Conservation (phyloP, 2,797 vertebrate genomes). For the Denticeps clupeoides region DNA sequence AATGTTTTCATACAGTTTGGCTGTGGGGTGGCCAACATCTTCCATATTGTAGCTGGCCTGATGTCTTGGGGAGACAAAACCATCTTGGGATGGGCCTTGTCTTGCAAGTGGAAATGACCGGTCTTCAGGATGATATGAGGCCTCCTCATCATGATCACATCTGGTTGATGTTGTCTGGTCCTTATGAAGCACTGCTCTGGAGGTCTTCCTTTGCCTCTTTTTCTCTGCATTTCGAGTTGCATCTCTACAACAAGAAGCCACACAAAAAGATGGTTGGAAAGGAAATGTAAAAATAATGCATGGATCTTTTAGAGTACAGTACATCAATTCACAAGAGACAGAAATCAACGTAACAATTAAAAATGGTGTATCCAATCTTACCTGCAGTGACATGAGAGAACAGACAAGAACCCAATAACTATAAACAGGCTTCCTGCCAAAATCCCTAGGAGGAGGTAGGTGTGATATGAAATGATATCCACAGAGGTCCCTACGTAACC, state of each 20-base stretch:
- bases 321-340: neutral
- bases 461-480: constrained; percentile 80
- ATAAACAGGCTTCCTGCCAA: constrained; percentile 74
- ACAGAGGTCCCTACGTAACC: constrained; percentile 51
- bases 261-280: neutral
- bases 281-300: too few relatives aligned
- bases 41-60: constrained; percentile 82
- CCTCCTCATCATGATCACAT: constrained; percentile 67
- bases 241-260: constrained; percentile 46
- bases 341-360: neutral
- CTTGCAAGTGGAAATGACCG: constrained; percentile 48
- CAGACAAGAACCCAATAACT: constrained; percentile 71
- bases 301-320: too few relatives aligned
- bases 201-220: constrained; percentile 60
- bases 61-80: constrained; percentile 59
- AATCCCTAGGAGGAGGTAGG: constrained; percentile 76
- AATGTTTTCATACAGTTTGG: constrained; percentile 59
- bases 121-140: constrained; percentile 60
- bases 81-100: constrained; percentile 59
- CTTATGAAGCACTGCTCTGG: constrained; percentile 75
- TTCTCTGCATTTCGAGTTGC: constrained; percentile 48
- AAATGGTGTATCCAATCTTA: constrained; percentile 32
- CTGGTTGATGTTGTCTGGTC: constrained; percentile 92
- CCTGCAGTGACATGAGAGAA: constrained; percentile 70
- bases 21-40: constrained; percentile 54